phyloP scores from a whole-genome alignment of 1,140 invertebrate species.

The Brachionus manjavacas region DNA sequence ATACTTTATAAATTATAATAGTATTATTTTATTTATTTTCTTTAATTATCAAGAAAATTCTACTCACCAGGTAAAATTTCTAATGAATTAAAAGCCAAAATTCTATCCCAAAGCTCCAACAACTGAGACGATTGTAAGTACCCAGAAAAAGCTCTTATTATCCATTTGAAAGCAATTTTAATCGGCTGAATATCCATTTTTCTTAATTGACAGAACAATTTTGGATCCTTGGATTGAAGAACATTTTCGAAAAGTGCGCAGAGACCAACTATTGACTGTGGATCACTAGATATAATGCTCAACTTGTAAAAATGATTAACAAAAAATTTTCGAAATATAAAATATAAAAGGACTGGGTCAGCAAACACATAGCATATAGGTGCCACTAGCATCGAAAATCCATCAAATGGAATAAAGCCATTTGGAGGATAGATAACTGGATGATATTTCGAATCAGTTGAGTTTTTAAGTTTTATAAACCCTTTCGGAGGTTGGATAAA shows the following conservation, averaged over 20 bases:
- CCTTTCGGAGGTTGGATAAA: conserved; percentile 56
- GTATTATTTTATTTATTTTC: no score
- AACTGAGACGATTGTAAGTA: conserved; percentile 85
- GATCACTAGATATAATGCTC: conserved; percentile 81
- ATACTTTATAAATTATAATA: not conserved
- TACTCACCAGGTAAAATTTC: conserved; percentile 69
- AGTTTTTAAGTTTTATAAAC: conserved; percentile 51
- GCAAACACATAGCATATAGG: conserved; percentile 89
- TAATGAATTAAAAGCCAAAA: conserved; percentile 82
- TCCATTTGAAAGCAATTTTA: conserved; percentile 85
- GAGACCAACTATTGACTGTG: conserved; percentile 58
- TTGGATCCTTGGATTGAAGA: conserved; percentile 80
- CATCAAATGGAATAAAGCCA: conserved; percentile 90
- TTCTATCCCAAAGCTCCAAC: conserved; percentile 81
- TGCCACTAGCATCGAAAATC: conserved; percentile 92
- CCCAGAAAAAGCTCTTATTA: conserved; percentile 87
- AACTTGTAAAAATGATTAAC: conserved; percentile 81
- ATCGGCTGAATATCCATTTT: conserved; percentile 84
- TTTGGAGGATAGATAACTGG: conserved; percentile 79
- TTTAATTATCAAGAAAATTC: no score
- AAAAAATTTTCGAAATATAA: conserved; percentile 83
- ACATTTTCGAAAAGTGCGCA: conserved; percentile 77
- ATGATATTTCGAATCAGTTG: conserved; percentile 50
- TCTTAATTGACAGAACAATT: conserved; percentile 81
- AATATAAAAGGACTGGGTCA: conserved; percentile 78